These are phyloP conservation scores for Drosophila picticornis DNA, from an alignment of 2,888 invertebrate species.

Conservation along the genomic window DNA sequence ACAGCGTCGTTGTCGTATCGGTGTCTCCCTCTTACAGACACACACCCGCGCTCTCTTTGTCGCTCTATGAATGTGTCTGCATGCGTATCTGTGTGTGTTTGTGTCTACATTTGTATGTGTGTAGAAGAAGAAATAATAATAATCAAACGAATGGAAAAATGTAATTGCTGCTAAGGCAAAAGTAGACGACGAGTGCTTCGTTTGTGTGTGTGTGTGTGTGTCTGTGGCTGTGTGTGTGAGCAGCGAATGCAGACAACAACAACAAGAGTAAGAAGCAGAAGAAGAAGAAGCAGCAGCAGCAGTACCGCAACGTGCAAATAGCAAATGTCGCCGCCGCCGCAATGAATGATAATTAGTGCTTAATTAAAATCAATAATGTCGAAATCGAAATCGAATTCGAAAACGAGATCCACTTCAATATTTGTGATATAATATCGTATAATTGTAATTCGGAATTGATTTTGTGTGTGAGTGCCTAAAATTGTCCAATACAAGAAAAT, in stretches of 20 bases:
- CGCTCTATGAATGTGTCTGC: slow-evolving; percentile 42
- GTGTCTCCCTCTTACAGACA: slow-evolving; percentile 38
- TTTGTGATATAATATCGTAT: slow-evolving; percentile 46
- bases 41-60: slow-evolving; percentile 24
- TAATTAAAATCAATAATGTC: slow-evolving; percentile 79
- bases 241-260: slow-evolving; percentile 50
- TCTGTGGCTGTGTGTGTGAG: slow-evolving; percentile 27
- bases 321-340: slow-evolving; percentile 57
- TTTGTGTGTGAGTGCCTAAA: slow-evolving; percentile 34
- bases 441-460: slow-evolving; percentile 35
- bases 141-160: slow-evolving; percentile 77
- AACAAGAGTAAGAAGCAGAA: slow-evolving; percentile 26
- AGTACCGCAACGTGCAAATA: slow-evolving; percentile 63
- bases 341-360: slow-evolving; percentile 78
- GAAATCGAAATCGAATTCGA: slow-evolving; percentile 59
- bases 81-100: slow-evolving; percentile 20
- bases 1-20: slow-evolving; percentile 51
- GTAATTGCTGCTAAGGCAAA: slow-evolving; percentile 71
- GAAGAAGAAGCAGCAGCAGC: slow-evolving; percentile 18
- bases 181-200: slow-evolving; percentile 45
- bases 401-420: slow-evolving; percentile 57
- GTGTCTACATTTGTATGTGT: slow-evolving; percentile 21
- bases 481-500: slow-evolving; percentile 65
- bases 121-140: slow-evolving; percentile 66
- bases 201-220: slow-evolving; percentile 27